phyloP scores from a whole-genome alignment of 35 echinoderm and acorn worm genomes.

The Ophioderma brevispina region DNA sequence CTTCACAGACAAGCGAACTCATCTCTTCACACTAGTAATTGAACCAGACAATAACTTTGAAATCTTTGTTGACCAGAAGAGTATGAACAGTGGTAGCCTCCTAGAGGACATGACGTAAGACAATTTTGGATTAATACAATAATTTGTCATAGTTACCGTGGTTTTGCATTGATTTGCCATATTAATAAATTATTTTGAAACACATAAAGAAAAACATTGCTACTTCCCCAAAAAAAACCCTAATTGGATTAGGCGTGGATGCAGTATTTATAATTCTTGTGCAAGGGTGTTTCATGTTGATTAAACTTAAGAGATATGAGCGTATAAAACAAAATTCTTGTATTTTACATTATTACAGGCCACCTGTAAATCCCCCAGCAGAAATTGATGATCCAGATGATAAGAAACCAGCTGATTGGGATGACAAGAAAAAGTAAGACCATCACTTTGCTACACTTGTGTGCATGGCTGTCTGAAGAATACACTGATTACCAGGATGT shows the following conservation, averaged over 20 bases:
- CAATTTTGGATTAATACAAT: no score
- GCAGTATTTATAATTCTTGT: no score
- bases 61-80: slow-evolving; percentile 86
- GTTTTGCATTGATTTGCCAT: no score
- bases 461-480: background rate
- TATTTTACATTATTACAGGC: slow-evolving; percentile 50
- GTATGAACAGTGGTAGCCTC: slow-evolving; percentile 79
- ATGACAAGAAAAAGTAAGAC: slow-evolving; percentile 95
- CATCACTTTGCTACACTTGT: no score
- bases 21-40: slow-evolving; percentile 90
- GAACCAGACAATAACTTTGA: slow-evolving; percentile 92
- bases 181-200: no score
- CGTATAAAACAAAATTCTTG: no score
- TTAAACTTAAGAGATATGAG: no score
- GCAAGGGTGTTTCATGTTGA: no score
- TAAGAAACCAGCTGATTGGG: slow-evolving; percentile 91
- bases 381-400: slow-evolving; percentile 91
- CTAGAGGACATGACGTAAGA: slow-evolving; percentile 94
- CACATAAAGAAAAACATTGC: no score
- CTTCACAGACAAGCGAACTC: slow-evolving; percentile 89
- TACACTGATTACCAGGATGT: background rate
- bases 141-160: no score
- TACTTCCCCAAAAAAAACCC: no score
- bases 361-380: slow-evolving; percentile 82
- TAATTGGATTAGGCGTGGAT: no score